Evolutionary conservation across 1,140 invertebrate species (phyloP).

Genomic region (Zophobas atratus): DNA sequence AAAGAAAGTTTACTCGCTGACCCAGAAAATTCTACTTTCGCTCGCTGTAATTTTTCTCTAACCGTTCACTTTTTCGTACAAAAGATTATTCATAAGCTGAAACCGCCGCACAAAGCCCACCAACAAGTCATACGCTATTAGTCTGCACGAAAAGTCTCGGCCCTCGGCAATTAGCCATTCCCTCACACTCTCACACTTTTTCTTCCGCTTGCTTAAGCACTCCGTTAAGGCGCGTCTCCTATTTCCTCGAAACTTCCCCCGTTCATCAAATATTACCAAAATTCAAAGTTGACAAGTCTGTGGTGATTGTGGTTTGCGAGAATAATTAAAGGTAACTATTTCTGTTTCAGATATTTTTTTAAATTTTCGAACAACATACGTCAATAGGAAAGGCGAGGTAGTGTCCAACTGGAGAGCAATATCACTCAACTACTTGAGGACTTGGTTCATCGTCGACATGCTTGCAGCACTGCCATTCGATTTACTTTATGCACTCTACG

Average conservation of each 20-base stretch:
- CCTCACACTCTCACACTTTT: not conserved
- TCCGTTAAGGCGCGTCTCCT: not conserved
- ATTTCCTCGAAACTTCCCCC: not conserved
- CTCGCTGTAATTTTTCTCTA: too few species aligned
- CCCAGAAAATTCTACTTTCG: too few species aligned
- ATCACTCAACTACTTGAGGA: constrained; percentile 92
- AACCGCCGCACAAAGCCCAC: too few species aligned
- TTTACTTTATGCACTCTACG: constrained; percentile 91
- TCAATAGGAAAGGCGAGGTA: constrained; percentile 98
- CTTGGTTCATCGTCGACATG: constrained; percentile 96
- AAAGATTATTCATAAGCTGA: too few species aligned
- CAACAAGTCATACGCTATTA: too few species aligned
- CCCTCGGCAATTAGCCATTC: not conserved
- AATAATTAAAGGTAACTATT: constrained; percentile 9
- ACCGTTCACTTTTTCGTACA: too few species aligned
- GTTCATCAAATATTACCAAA: not conserved
- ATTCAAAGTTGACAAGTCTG: not conserved
- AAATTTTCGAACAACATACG: constrained; percentile 99
- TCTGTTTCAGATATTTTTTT: constrained; percentile 92
- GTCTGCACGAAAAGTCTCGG: too few species aligned
- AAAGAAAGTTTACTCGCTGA: too few species aligned
- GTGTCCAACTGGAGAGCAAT: constrained; percentile 93
- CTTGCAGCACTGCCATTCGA: constrained; percentile 97
- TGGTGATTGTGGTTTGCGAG: not conserved
- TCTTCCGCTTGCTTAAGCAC: not conserved